These are phyloP conservation scores for Chiridota heheva DNA, from an alignment of 35 echinoderm and acorn worm genomes.

Conservation along the genomic window DNA sequence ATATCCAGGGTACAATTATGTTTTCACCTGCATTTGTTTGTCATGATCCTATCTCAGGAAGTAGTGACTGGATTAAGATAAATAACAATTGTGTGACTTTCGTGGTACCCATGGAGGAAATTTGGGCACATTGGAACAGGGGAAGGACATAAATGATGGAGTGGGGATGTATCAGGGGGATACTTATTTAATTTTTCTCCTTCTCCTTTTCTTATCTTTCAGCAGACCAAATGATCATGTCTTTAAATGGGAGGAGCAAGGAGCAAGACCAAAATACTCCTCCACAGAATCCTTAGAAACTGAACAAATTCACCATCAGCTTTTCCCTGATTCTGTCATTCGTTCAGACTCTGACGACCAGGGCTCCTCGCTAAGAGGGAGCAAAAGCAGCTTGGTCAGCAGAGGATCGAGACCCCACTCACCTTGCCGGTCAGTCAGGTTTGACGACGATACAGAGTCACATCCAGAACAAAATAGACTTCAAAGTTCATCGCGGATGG, in stretches of 20 bases:
- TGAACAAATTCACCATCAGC: slow-evolving; percentile 63
- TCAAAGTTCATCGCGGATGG: too few species aligned
- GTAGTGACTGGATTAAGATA: too few species aligned
- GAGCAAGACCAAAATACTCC: slow-evolving; percentile 84
- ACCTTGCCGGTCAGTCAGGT: slow-evolving; percentile 74
- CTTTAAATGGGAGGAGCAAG: slow-evolving; percentile 75
- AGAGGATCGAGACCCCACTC: slow-evolving; percentile 48
- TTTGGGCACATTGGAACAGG: too few species aligned
- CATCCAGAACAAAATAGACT: not conserved
- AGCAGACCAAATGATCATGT: too few species aligned
- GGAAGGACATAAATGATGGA: too few species aligned
- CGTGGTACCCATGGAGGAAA: too few species aligned
- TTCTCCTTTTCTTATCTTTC: slow-evolving; percentile 6
- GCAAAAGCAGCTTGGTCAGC: not conserved
- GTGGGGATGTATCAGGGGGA: too few species aligned
- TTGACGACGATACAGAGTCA: slow-evolving; percentile 61
- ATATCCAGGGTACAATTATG: too few species aligned
- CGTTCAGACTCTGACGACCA: slow-evolving; percentile 57
- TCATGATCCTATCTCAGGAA: too few species aligned
- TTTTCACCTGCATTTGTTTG: too few species aligned
- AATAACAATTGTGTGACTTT: too few species aligned
- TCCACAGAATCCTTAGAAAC: slow-evolving; percentile 85
- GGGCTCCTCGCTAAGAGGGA: not conserved
- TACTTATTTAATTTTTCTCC: not conserved
- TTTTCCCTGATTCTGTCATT: slow-evolving; percentile 78